phyloP scores from a whole-genome alignment of 2,797 vertebrate species.

The Netta rufina region DNA sequence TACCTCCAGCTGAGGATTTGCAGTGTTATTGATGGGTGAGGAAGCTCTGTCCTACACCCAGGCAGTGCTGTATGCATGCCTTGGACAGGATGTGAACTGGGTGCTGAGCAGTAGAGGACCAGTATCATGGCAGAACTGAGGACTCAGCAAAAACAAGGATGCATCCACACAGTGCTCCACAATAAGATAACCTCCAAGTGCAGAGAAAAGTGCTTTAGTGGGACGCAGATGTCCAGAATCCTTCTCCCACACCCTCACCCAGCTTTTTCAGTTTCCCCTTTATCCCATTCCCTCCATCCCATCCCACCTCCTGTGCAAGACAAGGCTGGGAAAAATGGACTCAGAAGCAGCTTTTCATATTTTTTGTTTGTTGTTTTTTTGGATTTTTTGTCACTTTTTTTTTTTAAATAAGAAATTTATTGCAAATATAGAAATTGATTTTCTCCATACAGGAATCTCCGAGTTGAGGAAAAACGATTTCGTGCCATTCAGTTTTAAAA shows the following conservation, averaged over 20 bases:
- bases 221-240: neutral
- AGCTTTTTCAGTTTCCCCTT: neutral
- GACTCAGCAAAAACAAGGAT: neutral
- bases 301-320: neutral
- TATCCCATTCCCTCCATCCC: neutral
- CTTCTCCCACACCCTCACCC: neutral
- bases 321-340: conserved; percentile 1
- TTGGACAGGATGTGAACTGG: neutral
- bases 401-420: conserved; percentile 88
- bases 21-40: no score
- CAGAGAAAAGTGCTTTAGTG: neutral
- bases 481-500: conserved; percentile 84
- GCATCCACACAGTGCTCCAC: neutral
- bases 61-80: neutral
- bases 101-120: fast-evolving
- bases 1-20: neutral
- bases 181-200: neutral
- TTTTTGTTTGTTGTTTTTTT: conserved; percentile 67
- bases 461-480: conserved; percentile 82
- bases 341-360: conserved; percentile 43
- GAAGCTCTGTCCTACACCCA: neutral
- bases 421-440: conserved; percentile 90
- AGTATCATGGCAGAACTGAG: neutral
- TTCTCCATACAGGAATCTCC: conserved; percentile 85
- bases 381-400: conserved; percentile 49